phyloP scores from a whole-genome alignment of 2,797 vertebrate genomes.

The Sebastolobus altivelis region DNA sequence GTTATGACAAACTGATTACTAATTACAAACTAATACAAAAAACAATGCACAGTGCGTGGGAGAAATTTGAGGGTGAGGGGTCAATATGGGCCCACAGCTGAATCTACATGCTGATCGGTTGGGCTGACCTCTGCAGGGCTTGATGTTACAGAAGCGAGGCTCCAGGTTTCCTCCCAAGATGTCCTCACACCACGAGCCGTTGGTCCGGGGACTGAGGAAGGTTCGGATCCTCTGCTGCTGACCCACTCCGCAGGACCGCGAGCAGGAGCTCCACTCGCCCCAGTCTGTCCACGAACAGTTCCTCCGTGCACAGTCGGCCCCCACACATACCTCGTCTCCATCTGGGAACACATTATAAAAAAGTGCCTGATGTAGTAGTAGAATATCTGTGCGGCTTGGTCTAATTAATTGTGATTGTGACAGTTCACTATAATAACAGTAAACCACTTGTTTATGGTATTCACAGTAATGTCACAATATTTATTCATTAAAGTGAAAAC shows the following conservation, averaged over 20 bases:
- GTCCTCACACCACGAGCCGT: constrained; percentile 88
- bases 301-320: constrained; percentile 72
- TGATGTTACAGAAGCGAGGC: constrained; percentile 89
- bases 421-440: neutral
- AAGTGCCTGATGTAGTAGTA: neutral
- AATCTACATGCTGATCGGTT: neutral
- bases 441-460: neutral
- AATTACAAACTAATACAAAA: neutral
- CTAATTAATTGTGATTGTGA: neutral
- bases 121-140: constrained; percentile 89
- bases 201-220: constrained; percentile 81
- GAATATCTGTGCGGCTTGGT: neutral
- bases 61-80: neutral
- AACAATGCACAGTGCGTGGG: too few species aligned
- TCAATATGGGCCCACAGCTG: neutral
- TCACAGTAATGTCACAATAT: neutral
- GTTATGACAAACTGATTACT: neutral
- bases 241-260: constrained; percentile 90
- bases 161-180: constrained; percentile 88
- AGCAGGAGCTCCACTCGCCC: constrained; percentile 87
- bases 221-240: constrained; percentile 89
- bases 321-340: constrained; percentile 71
- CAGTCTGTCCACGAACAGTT: constrained; percentile 92
- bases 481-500: neutral
- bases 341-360: constrained; percentile 58